phyloP scores from a whole-genome alignment of 2,797 vertebrate species.

The Rhinogobio ventralis region DNA sequence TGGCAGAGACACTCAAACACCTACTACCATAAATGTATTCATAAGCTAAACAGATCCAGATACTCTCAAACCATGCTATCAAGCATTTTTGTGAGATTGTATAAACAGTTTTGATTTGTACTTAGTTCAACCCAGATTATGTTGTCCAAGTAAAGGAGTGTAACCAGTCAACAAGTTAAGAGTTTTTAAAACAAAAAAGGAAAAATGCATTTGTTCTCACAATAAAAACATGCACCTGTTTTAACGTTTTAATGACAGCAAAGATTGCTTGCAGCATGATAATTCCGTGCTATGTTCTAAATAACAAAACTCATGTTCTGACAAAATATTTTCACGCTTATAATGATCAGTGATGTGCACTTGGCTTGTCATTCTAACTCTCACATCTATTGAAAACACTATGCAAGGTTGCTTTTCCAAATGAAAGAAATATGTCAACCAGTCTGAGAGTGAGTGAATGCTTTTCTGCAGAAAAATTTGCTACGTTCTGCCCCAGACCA shows the following conservation, averaged over 20 bases:
- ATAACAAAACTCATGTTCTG: too few species aligned
- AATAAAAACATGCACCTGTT: conserved; percentile 1
- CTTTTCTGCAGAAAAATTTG: conserved; percentile 20
- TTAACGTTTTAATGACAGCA: too few species aligned
- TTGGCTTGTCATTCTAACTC: conserved; percentile 10
- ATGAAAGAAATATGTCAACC: conserved; percentile 20
- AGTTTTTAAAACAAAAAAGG: not conserved
- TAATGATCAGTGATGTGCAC: too few species aligned
- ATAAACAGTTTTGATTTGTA: conserved; percentile 36
- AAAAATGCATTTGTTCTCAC: not conserved
- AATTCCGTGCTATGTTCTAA: too few species aligned
- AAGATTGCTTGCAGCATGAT: too few species aligned
- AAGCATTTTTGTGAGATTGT: conserved; percentile 10
- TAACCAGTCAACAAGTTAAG: not conserved
- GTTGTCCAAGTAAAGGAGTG: conserved; percentile 1
- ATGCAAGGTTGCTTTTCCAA: not conserved
- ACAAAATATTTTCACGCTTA: too few species aligned
- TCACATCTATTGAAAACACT: conserved; percentile 15
- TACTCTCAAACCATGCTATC: not conserved
- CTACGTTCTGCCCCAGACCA: conserved; percentile 21
- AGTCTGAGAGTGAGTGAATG: not conserved
- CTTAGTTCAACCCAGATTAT: conserved; percentile 22
- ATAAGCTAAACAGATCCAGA: conserved; percentile 30
- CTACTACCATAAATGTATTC: conserved; percentile 17
- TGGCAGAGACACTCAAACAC: conserved; percentile 51